Base-by-base conservation (phyloP, 2,888 invertebrate genomes). In the Dioctria linearis region DNA sequence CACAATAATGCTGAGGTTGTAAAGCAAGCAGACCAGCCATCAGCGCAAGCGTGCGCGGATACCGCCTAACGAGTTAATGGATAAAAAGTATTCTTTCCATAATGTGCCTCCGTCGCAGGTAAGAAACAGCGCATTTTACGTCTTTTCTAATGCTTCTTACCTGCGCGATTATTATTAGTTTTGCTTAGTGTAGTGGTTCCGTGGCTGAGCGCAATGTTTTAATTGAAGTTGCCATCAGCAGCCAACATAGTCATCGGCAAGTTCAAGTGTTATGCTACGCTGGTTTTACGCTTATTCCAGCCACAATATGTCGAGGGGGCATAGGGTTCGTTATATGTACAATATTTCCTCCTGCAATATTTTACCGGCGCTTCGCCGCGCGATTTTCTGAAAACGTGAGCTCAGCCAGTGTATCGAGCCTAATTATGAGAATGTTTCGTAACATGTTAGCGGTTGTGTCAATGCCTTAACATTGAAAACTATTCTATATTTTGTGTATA, bases 351-450 rank as follows among this genome's bases (percentile, higher is more conserved):
- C 25, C 67, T 13, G 25, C 25, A 25, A 25, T 25, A 67, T 46
- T 67, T 67, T 25, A 46, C 42, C 67, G 25, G 49, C 67, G 25
- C 25, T 25, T 25, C 25, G 25, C 25, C 25, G 25, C 25, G 25
- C 25, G 67, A 67, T 67, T 67, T 49, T 67, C 39, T 67, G 40
- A 67, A 67, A 67, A 67, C 67, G 67, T 67, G 67, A 67, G 49
- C 67, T 25, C 67, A 67, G 49, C 67, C 43, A 67, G 67, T 67
- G 67, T 67, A 67, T 67, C 67, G 67, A 67, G 43, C 67, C 46
- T 67, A 67, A 67, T 67, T 67, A 67, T 67, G 67, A 67, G 43
- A 25, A 25, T 25, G 67, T 67, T 67, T 67, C 67, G 37, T 67
- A 67, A 67, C 46, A 67, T 43, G 67, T 67, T 67, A 67, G 67